Percentiles rank a stretch among this genome's conserved stretches.
Evolutionary conservation across 2,113 vertebrate species (phyloP).

Genomic region (Ochotona princeps): DNA sequence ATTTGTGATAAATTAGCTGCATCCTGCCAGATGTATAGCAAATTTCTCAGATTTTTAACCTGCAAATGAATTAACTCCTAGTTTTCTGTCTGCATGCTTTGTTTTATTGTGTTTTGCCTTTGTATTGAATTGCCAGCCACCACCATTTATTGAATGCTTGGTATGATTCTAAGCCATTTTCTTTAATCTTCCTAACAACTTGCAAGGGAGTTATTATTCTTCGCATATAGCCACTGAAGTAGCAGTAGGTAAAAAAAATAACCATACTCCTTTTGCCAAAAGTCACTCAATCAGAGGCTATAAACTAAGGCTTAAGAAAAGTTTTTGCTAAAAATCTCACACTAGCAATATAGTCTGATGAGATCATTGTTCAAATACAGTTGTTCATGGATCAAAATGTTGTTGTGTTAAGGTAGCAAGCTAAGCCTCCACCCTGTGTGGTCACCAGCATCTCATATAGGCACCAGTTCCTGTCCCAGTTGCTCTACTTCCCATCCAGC

Average conservation of each 20-base stretch:
- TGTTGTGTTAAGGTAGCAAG: too few relatives aligned
- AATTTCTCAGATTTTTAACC: constrained; percentile 3
- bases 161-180: not conserved
- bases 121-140: not conserved
- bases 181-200: not conserved
- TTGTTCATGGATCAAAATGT: too few relatives aligned
- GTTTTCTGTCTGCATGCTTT: not conserved
- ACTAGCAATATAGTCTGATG: too few relatives aligned
- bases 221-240: not conserved
- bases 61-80: not conserved
- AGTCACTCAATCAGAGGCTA: not conserved
- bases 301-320: constrained; percentile 11
- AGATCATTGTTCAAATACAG: too few relatives aligned
- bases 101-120: constrained; percentile 9
- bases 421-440: too few relatives aligned
- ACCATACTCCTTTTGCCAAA: not conserved
- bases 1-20: not conserved
- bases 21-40: not conserved
- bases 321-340: not conserved
- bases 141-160: not conserved
- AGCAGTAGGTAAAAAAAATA: not conserved
- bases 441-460: too few relatives aligned
- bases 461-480: too few relatives aligned
- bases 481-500: too few relatives aligned
- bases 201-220: not conserved